These are phyloP conservation scores for Rallus limicola DNA, from an alignment of 2,113 vertebrate species.

Conservation along the genomic window DNA sequence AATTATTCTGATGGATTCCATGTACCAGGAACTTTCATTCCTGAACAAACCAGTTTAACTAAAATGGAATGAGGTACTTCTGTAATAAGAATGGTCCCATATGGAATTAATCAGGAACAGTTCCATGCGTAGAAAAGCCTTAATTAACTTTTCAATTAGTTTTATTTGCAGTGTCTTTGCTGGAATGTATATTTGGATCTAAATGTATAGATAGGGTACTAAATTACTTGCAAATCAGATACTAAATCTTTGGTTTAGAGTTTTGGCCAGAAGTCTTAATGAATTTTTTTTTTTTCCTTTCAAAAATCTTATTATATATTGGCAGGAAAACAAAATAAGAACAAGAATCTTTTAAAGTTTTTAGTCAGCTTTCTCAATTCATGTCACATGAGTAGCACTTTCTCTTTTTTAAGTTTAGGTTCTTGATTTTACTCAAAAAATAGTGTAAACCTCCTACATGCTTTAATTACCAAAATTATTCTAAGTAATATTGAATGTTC, in stretches of 20 bases:
- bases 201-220: not conserved
- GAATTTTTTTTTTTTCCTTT: not conserved
- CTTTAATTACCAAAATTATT: not conserved
- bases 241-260: not conserved
- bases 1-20: not conserved
- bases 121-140: constrained; percentile 25
- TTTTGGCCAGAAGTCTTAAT: not conserved
- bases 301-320: not conserved
- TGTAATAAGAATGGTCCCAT: constrained; percentile 5
- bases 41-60: constrained; percentile 3
- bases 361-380: not conserved
- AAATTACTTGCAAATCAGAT: not conserved
- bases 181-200: constrained; percentile 20
- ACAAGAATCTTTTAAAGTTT: not conserved
- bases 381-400: not conserved
- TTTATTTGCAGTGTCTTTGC: constrained; percentile 27
- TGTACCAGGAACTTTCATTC: not conserved
- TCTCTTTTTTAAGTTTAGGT: not conserved
- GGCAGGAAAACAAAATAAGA: not conserved
- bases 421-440: not conserved
- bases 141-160: constrained; percentile 53
- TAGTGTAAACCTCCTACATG: not conserved
- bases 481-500: not conserved
- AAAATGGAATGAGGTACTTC: constrained; percentile 8
- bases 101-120: constrained; percentile 47